A percentile compares a stretch with the other conserved stretches of the same genome.
phyloP scores from a whole-genome alignment of 2,797 vertebrate genomes.

The Uromys caudimaculatus region DNA sequence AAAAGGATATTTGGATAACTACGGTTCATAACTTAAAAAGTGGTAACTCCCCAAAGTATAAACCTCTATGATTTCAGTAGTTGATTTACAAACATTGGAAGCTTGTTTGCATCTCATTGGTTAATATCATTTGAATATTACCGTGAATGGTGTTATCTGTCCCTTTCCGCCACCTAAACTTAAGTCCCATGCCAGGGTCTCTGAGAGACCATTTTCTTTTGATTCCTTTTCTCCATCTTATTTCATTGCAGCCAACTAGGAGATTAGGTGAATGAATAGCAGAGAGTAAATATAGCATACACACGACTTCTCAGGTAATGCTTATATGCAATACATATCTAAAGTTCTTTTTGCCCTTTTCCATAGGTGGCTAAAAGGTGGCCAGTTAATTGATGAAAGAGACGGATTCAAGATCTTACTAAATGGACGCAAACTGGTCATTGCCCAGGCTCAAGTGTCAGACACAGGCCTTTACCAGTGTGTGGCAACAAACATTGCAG shows the following conservation, averaged over 20 bases:
- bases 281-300: not conserved
- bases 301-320: not conserved
- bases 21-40: not conserved
- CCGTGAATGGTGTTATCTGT: not conserved
- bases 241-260: not conserved
- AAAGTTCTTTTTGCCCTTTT: constrained; percentile 52
- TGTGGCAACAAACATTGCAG: constrained; percentile 94
- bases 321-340: not conserved
- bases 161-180: not conserved
- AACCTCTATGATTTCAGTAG: not conserved
- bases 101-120: not conserved
- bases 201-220: not conserved
- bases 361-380: constrained; percentile 93
- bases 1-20: not conserved
- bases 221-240: not conserved
- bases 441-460: constrained; percentile 92
- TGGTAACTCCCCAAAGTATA: not conserved
- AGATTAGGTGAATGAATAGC: not conserved
- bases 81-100: not conserved
- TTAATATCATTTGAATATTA: constrained; percentile 20
- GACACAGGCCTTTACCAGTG: constrained; percentile 95
- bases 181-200: not conserved
- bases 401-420: constrained; percentile 89
- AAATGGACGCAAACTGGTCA: constrained; percentile 91
- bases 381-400: constrained; percentile 88